Percentiles rank a stretch among this genome's conserved stretches.
Conservation (phyloP, 2,113 vertebrate genomes). For the Melanotaenia duboulayi region DNA sequence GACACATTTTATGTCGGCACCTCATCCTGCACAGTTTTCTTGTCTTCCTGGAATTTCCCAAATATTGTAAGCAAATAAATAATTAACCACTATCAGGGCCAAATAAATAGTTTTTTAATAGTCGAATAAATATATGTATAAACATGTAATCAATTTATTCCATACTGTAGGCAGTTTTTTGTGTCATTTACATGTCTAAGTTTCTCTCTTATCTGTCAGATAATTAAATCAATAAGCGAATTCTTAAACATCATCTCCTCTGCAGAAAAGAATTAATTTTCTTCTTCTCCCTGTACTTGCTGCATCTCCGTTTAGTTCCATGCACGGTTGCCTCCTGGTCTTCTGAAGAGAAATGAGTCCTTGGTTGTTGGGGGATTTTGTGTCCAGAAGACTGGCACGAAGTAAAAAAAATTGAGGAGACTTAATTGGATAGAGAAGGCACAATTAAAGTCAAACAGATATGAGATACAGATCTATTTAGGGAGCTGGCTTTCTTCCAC, state of each 20-base stretch:
- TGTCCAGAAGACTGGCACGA: slow-evolving; percentile 23
- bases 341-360: slow-evolving; percentile 39
- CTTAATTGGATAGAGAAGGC: slow-evolving; percentile 37
- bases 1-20: slow-evolving; percentile 34
- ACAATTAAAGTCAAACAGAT: slow-evolving; percentile 27
- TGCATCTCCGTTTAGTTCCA: slow-evolving; percentile 58
- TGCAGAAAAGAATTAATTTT: slow-evolving; percentile 5
- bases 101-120: too few relatives aligned
- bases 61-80: slow-evolving; percentile 35
- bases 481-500: slow-evolving; percentile 29
- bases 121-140: too few relatives aligned
- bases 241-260: slow-evolving; percentile 29
- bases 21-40: slow-evolving; percentile 39
- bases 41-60: slow-evolving; percentile 16
- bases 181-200: not conserved
- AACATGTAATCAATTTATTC: too few relatives aligned
- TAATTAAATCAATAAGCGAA: not conserved
- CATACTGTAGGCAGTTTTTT: too few relatives aligned
- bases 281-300: slow-evolving; percentile 37
- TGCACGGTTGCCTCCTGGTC: slow-evolving; percentile 54
- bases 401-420: slow-evolving; percentile 29
- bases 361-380: slow-evolving; percentile 6
- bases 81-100: too few relatives aligned
- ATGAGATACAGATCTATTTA: slow-evolving; percentile 29
- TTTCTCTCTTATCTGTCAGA: not conserved